A percentile compares a stretch with the other conserved stretches of the same genome.
Conservation (phyloP, 92 coral and sea anemone species). For the Umimayanthus chanpuru region DNA sequence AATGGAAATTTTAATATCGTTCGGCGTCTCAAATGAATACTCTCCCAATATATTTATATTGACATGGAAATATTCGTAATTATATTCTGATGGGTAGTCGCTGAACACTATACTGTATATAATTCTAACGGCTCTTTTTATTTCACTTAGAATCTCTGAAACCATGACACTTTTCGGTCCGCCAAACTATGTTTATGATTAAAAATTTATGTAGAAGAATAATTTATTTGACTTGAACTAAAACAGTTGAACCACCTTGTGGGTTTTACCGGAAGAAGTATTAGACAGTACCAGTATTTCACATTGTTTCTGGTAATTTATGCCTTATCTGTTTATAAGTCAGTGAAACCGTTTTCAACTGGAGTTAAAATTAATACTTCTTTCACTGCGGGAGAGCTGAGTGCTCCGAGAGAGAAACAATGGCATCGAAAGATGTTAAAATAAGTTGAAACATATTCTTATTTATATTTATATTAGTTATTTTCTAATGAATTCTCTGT, state of each 20-base stretch:
- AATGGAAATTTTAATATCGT: background rate
- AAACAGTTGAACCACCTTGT: background rate
- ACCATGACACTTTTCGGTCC: background rate
- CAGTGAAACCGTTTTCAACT: background rate
- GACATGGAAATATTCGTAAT: background rate
- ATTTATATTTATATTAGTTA: background rate
- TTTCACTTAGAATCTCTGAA: background rate
- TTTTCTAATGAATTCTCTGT: background rate
- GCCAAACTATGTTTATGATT: background rate
- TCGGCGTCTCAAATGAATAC: background rate
- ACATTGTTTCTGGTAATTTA: background rate
- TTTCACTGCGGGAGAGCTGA: background rate
- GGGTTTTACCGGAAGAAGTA: background rate
- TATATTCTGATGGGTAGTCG: background rate
- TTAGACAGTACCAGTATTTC: background rate
- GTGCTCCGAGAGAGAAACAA: background rate
- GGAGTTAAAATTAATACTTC: slow-evolving; percentile 24
- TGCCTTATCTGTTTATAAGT: background rate
- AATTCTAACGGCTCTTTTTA: background rate
- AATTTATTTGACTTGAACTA: slow-evolving; percentile 27
- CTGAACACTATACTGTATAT: background rate
- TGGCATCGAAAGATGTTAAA: background rate
- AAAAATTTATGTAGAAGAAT: slow-evolving; percentile 27
- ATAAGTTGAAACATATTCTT: background rate
- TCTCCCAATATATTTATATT: no score